Conservation (phyloP, 2,797 vertebrate genomes). For the Callimico goeldii region DNA sequence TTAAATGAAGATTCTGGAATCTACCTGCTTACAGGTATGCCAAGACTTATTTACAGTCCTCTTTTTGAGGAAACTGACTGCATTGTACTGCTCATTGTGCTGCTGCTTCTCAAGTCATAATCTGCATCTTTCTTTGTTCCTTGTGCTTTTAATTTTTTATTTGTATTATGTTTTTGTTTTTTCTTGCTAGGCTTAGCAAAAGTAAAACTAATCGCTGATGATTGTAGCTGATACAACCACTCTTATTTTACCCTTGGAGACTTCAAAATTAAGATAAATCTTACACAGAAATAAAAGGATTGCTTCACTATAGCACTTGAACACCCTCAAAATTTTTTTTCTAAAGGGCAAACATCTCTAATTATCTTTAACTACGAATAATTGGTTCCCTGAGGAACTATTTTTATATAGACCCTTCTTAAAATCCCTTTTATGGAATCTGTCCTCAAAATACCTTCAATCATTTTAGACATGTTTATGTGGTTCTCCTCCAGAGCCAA, state of each 20-base stretch:
- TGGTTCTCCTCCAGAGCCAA: neutral
- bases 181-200: neutral
- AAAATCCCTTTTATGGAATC: neutral
- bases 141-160: neutral
- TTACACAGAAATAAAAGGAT: neutral
- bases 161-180: neutral
- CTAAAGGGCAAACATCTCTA: neutral
- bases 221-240: neutral
- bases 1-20: neutral
- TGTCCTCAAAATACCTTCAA: neutral
- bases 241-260: neutral
- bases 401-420: neutral
- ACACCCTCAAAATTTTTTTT: neutral
- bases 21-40: neutral
- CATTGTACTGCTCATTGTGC: neutral
- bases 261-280: slow-evolving; percentile 4
- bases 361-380: slow-evolving; percentile 3
- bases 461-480: slow-evolving; percentile 24
- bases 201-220: neutral
- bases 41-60: neutral
- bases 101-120: neutral
- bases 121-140: neutral
- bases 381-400: slow-evolving; percentile 6
- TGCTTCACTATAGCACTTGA: neutral
- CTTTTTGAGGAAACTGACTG: neutral